Percentiles rank a stretch among this genome's conserved stretches.
Evolutionary conservation across 2,888 invertebrate species (phyloP).

Genomic region (Oligia latruncula): DNA sequence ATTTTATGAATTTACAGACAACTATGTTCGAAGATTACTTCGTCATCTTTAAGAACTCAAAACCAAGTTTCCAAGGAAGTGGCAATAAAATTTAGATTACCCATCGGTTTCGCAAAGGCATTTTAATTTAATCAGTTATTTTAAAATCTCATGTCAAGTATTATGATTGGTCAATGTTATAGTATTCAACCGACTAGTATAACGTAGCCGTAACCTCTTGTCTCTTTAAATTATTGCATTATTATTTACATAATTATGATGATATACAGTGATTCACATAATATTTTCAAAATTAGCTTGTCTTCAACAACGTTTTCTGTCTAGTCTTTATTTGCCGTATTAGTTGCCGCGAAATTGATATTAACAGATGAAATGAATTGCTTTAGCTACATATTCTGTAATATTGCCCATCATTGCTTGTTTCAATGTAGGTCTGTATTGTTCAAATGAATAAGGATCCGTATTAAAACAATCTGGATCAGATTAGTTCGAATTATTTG

Average conservation of each 20-base stretch:
- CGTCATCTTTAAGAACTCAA: not conserved
- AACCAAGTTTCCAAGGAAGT: not conserved
- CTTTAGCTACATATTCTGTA: not conserved
- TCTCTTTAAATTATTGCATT: not conserved
- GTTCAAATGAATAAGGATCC: not conserved
- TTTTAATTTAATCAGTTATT: not conserved
- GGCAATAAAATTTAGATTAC: too few species aligned
- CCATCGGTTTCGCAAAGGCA: not conserved
- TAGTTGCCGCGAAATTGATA: not conserved
- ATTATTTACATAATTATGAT: too few species aligned
- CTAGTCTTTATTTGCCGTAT: too few species aligned
- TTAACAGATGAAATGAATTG: not conserved
- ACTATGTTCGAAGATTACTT: not conserved
- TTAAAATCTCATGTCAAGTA: not conserved
- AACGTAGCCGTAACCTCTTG: not conserved
- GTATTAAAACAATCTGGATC: slow-evolving; percentile 3
- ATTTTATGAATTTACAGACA: not conserved
- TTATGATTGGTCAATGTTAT: not conserved
- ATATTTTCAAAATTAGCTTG: not conserved
- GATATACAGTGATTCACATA: not conserved
- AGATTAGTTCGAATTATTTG: slow-evolving; percentile 12
- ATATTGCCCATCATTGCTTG: not conserved
- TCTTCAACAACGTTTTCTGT: not conserved
- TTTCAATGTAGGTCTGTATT: not conserved
- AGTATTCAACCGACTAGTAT: too few species aligned